phyloP scores from a whole-genome alignment of 1,140 invertebrate genomes.

The Nebria ingens region DNA sequence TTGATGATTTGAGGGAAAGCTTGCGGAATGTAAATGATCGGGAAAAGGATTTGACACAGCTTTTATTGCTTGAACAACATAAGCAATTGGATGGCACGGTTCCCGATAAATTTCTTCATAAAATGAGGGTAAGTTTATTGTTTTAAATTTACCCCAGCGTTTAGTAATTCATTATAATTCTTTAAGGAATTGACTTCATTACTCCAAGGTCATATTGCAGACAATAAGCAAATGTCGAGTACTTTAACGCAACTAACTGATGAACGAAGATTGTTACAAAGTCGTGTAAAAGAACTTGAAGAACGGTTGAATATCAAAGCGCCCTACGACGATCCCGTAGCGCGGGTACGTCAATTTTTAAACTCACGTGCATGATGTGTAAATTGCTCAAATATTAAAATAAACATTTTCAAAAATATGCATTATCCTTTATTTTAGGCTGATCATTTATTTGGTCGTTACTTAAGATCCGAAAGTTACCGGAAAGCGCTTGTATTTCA shows the following conservation, averaged over 20 bases:
- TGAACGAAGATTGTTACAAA: constrained; percentile 35
- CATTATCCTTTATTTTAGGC: constrained; percentile 39
- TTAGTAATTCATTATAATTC: constrained; percentile 1
- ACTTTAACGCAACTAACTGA: constrained; percentile 35
- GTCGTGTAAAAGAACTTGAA: constrained; percentile 33
- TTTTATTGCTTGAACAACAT: constrained; percentile 21
- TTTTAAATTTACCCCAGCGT: background rate
- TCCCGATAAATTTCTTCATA: constrained; percentile 38
- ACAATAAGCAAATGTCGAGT: constrained; percentile 42
- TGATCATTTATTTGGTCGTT: constrained; percentile 62
- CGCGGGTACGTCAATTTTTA: constrained; percentile 28
- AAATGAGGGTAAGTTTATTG: constrained; percentile 32
- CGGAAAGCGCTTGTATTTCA: constrained; percentile 75
- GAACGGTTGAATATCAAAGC: constrained; percentile 17
- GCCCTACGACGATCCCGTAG: constrained; percentile 18
- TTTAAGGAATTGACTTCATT: constrained; percentile 38
- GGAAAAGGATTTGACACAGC: constrained; percentile 17
- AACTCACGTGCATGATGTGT: too few species aligned
- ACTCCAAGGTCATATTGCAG: constrained; percentile 37
- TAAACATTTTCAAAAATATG: too few species aligned
- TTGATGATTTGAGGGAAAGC: constrained; percentile 20
- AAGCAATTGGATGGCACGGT: constrained; percentile 17
- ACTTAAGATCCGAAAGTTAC: constrained; percentile 64
- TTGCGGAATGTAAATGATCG: constrained; percentile 18
- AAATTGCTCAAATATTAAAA: too few species aligned